These are phyloP conservation scores for Chaetorhynchus papuensis DNA, from an alignment of 2,113 vertebrate genomes.

Conservation along the genomic window DNA sequence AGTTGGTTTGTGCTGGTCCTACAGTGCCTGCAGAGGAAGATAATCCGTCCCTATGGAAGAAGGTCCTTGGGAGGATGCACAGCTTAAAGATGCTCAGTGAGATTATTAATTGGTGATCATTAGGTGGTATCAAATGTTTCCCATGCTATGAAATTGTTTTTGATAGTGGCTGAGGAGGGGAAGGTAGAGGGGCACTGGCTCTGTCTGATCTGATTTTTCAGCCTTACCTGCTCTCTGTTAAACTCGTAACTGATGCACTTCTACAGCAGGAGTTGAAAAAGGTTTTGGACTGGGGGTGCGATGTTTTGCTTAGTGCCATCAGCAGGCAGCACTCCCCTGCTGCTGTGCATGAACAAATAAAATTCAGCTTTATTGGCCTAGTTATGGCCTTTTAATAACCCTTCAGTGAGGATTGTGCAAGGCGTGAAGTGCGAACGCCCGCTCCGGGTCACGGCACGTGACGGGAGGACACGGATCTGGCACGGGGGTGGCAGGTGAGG, in stretches of 20 bases:
- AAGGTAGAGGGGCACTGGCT: not conserved
- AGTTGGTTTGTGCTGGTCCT: not conserved
- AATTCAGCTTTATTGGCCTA: conserved; percentile 15
- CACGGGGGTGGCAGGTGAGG: not conserved
- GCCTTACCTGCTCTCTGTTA: not conserved
- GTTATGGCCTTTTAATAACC: conserved; percentile 8
- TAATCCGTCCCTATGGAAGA: not conserved
- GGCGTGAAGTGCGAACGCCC: not conserved
- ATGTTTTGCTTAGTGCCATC: not conserved
- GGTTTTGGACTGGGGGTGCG: accelerated
- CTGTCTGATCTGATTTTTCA: not conserved
- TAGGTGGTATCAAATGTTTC: not conserved
- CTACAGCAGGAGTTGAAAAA: not conserved
- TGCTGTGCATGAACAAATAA: not conserved
- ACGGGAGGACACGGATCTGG: not conserved
- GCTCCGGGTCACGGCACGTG: not conserved
- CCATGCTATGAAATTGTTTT: not conserved
- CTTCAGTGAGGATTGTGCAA: conserved; percentile 3
- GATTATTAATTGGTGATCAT: not conserved
- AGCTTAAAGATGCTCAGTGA: not conserved
- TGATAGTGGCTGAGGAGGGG: not conserved
- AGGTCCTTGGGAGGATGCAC: not conserved
- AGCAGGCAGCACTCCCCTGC: not conserved
- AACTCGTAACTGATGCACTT: accelerated
- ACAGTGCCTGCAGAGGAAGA: not conserved